Percentiles rank a stretch among this genome's conserved stretches.
Conservation (phyloP, 2,888 invertebrate genomes). For the Caenorhabditis uteleia region DNA sequence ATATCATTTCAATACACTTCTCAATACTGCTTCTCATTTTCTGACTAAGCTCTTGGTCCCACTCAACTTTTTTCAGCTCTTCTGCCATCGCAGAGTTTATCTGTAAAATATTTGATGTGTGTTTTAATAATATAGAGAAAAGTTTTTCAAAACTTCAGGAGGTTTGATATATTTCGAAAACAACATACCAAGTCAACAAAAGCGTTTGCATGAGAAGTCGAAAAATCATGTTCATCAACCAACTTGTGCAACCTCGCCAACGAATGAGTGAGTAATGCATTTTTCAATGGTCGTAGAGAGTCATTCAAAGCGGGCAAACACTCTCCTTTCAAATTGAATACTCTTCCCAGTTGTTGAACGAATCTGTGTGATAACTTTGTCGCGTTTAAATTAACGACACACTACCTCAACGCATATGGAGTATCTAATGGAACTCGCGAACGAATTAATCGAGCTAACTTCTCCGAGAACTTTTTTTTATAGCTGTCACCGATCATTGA, state of each 20-base stretch:
- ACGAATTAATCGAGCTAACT: slow-evolving; percentile 44
- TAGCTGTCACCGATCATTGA: slow-evolving; percentile 39
- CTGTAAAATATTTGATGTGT: slow-evolving; percentile 15
- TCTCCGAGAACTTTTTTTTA: slow-evolving; percentile 46
- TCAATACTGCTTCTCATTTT: slow-evolving; percentile 50
- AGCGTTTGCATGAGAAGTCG: slow-evolving; percentile 41
- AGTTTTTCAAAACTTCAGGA: not conserved
- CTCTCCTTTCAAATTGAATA: slow-evolving; percentile 42
- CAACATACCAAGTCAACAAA: slow-evolving; percentile 47
- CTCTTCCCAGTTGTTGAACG: slow-evolving; percentile 50
- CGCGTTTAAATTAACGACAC: not conserved
- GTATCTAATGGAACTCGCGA: slow-evolving; percentile 48
- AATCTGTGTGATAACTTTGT: slow-evolving; percentile 20
- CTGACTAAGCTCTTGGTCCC: slow-evolving; percentile 57
- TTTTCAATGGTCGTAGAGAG: slow-evolving; percentile 61
- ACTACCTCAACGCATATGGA: slow-evolving; percentile 15
- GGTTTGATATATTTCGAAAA: not conserved
- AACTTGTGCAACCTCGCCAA: slow-evolving; percentile 83
- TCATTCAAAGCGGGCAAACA: slow-evolving; percentile 49
- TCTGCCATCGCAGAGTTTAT: slow-evolving; percentile 59
- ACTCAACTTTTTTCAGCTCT: slow-evolving; percentile 60
- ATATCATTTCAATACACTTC: slow-evolving; percentile 52
- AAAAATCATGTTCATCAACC: slow-evolving; percentile 76
- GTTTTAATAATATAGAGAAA: not conserved
- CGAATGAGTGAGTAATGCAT: slow-evolving; percentile 73